phyloP scores from a whole-genome alignment of 2,797 vertebrate species.

The Remorina albescens region DNA sequence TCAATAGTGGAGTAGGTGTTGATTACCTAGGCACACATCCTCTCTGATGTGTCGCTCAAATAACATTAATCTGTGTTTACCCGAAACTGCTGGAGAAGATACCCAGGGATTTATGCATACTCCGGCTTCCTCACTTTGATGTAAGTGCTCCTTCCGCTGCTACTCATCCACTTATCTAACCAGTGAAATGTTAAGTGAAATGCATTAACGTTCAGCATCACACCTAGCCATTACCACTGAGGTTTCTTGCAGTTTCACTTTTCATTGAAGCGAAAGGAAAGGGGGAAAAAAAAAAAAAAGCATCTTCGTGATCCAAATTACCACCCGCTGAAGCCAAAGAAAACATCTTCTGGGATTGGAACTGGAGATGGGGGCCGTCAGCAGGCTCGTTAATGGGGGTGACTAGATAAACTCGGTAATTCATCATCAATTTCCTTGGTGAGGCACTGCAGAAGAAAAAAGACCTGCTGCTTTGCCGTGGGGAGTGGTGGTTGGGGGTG shows the following conservation, averaged over 20 bases:
- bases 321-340: slow-evolving; percentile 52
- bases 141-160: slow-evolving; percentile 47
- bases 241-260: slow-evolving; percentile 61
- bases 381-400: slow-evolving; percentile 74
- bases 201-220: slow-evolving; percentile 52
- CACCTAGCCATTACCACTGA: slow-evolving; percentile 61
- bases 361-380: slow-evolving; percentile 69
- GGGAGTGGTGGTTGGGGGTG: too few species aligned
- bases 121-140: slow-evolving; percentile 45
- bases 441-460: slow-evolving; percentile 69
- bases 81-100: slow-evolving; percentile 52
- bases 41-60: slow-evolving; percentile 56
- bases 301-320: slow-evolving; percentile 57
- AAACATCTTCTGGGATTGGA: slow-evolving; percentile 66
- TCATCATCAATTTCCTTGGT: slow-evolving; percentile 84
- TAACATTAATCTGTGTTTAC: slow-evolving; percentile 76
- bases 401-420: slow-evolving; percentile 83
- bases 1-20: slow-evolving; percentile 47
- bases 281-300: slow-evolving; percentile 9
- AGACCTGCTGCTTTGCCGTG: slow-evolving; percentile 63
- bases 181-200: slow-evolving; percentile 71
- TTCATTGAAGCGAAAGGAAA: slow-evolving; percentile 38
- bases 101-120: slow-evolving; percentile 70
- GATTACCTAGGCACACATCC: slow-evolving; percentile 60
- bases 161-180: slow-evolving; percentile 71